These are phyloP conservation scores for Agrochola lota DNA, from an alignment of 2,888 invertebrate species.

Conservation along the genomic window DNA sequence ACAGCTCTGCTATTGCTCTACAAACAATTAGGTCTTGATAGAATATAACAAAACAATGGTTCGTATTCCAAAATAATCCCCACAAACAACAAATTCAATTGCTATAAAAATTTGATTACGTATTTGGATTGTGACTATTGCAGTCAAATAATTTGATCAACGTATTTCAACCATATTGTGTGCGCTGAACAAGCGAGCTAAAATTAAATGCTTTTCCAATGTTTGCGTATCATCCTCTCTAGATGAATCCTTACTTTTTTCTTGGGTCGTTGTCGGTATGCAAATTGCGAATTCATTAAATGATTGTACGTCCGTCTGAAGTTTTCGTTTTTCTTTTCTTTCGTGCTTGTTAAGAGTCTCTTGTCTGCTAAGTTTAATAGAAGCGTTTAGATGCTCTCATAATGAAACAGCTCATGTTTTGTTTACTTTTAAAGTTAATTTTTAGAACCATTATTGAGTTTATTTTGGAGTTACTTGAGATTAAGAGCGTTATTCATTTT, in stretches of 20 bases:
- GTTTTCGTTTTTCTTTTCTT: constrained; percentile 77
- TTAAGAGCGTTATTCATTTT: neutral
- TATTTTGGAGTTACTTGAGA: neutral
- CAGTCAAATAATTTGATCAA: constrained; percentile 36
- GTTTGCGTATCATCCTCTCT: constrained; percentile 66
- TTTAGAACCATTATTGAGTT: neutral
- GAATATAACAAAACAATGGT: neutral
- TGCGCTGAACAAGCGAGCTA: constrained; percentile 6
- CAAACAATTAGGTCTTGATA: neutral
- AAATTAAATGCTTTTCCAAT: neutral
- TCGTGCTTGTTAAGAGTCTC: constrained; percentile 82
- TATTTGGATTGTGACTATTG: constrained; percentile 30
- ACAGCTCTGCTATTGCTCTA: too few relatives aligned
- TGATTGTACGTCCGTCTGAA: constrained; percentile 83
- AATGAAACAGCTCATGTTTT: constrained; percentile 65
- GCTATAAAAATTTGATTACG: neutral
- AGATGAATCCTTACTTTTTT: constrained; percentile 75
- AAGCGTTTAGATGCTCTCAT: constrained; percentile 76
- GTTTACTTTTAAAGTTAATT: constrained; percentile 32
- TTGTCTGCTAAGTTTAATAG: constrained; percentile 78
- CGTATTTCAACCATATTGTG: constrained; percentile 29
- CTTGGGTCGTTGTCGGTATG: constrained; percentile 83
- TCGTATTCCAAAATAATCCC: neutral
- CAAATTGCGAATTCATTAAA: constrained; percentile 89
- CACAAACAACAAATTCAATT: constrained; percentile 22